phyloP scores from a whole-genome alignment of 2,113 vertebrate genomes.

The Amblyornis subalaris region DNA sequence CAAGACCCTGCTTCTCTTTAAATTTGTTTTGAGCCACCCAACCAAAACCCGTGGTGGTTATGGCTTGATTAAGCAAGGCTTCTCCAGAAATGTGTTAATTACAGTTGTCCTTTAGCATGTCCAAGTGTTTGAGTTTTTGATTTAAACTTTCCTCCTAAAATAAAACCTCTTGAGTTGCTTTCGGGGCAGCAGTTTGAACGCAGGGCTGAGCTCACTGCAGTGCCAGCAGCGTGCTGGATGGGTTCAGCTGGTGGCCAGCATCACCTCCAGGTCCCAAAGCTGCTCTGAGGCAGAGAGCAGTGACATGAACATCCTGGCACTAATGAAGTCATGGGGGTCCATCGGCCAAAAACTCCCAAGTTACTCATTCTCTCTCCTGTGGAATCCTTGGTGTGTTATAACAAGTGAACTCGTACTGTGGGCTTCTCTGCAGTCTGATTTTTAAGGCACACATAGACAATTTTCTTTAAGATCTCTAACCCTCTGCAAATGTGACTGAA shows the following conservation, averaged over 20 bases:
- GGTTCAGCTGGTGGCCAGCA: neutral
- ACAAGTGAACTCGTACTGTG: fast-evolving
- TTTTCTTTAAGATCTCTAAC: neutral
- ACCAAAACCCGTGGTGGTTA: neutral
- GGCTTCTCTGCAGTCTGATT: neutral
- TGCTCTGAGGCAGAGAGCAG: neutral
- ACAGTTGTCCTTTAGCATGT: neutral
- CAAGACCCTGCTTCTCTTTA: neutral
- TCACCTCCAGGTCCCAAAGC: neutral
- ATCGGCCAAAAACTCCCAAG: neutral
- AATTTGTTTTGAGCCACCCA: neutral
- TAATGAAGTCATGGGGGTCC: neutral
- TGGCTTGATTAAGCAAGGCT: neutral
- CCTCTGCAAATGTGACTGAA: neutral
- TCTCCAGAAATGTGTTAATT: neutral
- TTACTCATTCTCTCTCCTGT: neutral
- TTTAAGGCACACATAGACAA: neutral
- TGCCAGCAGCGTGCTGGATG: neutral
- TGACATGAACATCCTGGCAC: fast-evolving
- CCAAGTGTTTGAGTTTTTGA: neutral
- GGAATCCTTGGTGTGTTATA: neutral
- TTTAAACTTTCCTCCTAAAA: neutral
- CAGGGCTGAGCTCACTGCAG: fast-evolving
- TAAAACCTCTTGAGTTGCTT: neutral
- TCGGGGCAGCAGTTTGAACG: neutral